Base-by-base conservation (phyloP, 2,888 invertebrate genomes). In the Eurytoma californica region DNA sequence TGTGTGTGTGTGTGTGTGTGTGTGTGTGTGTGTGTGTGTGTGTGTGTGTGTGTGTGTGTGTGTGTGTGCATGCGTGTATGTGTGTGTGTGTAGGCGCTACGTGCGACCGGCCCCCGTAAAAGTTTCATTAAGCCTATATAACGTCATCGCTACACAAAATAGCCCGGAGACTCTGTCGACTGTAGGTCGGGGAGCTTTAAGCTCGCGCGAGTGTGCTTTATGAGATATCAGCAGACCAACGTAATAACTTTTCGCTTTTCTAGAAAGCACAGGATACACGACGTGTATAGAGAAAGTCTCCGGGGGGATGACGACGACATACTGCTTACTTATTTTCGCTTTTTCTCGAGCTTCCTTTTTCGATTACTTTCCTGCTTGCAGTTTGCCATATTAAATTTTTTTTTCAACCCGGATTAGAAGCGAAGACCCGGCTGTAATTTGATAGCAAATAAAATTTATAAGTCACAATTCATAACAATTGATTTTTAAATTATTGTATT, bases 191-290 rank as follows among this genome's bases (percentile, higher is more conserved):
- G 57, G 28, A 63, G 63, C 61, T 63, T 30, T 63, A 72, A 63
- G 63, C 16, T 47, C 20, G n/a, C 39, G 28, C 51, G 72, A 53
- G 72, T 30, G 61, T 61, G 53, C 53, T 72, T 63, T 75, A 66
- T 18, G 60, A 63, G 68, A 75, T 75, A 75, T 61, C 68, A 61
- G 68, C 39, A 24, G 20, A 30, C 67, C 28, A 51, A 3, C 55
- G 51, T 68, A 60, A 68, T 75, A 75, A 75, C 75, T 68, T 75
- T 75, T 75, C 30, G 16, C 24, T 60, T 61, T 20, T 51, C 53
- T 28, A 53, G 39, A 60, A 68, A 61, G 51, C n/a, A 12, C 9
- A 9, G 18, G n/a, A 20, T 1, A 7, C 39, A 39, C 7, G 39
- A 4, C 39, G 39, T 39, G 57, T 28, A 20, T 28, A 49, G 20